Conservation (phyloP, 2,113 vertebrate species). For the Illadopsis cleaveri region DNA sequence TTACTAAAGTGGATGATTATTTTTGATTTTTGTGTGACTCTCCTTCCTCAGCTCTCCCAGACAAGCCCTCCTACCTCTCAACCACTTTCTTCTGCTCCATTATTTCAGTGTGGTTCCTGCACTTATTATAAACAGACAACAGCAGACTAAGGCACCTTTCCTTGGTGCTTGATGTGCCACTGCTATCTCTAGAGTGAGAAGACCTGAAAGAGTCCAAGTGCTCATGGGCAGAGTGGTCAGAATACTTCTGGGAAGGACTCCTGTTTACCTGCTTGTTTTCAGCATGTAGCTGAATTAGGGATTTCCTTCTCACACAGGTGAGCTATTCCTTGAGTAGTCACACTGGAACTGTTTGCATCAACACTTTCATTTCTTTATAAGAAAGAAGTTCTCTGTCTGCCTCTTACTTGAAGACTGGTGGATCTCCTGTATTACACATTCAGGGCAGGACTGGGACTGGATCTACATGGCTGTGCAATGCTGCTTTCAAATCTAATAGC, state of each 20-base stretch:
- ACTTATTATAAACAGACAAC: not conserved
- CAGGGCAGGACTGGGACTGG: not conserved
- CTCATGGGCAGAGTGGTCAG: not conserved
- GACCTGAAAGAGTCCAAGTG: not conserved
- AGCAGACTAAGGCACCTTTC: not conserved
- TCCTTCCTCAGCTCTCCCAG: not conserved
- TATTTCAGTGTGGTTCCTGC: accelerated
- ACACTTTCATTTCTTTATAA: not conserved
- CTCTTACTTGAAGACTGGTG: not conserved
- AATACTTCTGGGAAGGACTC: not conserved
- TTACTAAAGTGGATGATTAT: not conserved
- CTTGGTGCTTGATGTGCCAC: not conserved
- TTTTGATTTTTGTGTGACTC: not conserved
- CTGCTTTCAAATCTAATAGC: not conserved
- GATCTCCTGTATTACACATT: not conserved
- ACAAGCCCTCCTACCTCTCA: not conserved
- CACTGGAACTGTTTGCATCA: not conserved
- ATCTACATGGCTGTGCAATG: not conserved
- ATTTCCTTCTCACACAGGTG: not conserved
- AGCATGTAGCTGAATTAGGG: not conserved
- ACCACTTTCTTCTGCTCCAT: not conserved
- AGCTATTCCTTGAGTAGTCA: not conserved
- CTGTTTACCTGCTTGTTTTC: not conserved
- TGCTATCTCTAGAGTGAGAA: not conserved
- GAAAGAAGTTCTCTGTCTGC: not conserved